A percentile compares a stretch with the other conserved stretches of the same genome.
These are phyloP conservation scores for Tetheella fluctuosa DNA, from an alignment of 2,888 invertebrate species.

Conservation along the genomic window DNA sequence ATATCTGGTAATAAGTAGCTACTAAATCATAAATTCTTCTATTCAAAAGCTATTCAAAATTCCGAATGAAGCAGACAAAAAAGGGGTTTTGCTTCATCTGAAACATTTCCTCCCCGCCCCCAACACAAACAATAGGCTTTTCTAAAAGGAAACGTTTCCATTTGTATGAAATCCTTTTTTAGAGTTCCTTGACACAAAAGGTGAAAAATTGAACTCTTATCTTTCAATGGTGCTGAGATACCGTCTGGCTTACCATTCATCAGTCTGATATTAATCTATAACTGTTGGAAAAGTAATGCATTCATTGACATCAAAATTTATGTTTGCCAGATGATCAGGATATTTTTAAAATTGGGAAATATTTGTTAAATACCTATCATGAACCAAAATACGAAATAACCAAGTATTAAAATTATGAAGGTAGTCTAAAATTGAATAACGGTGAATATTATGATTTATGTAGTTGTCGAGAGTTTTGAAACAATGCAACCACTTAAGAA, in stretches of 20 bases:
- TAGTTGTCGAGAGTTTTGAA: neutral
- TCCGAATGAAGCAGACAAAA: slow-evolving; percentile 26
- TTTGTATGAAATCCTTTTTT: slow-evolving; percentile 55
- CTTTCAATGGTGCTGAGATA: slow-evolving; percentile 26
- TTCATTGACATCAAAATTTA: neutral
- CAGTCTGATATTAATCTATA: slow-evolving; percentile 2
- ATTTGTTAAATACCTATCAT: too few relatives aligned
- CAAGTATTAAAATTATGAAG: neutral
- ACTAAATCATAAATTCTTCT: slow-evolving; percentile 31
- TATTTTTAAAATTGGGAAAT: neutral
- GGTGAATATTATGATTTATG: neutral
- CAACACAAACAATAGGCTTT: slow-evolving; percentile 55
- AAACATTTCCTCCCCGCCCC: slow-evolving; percentile 41
- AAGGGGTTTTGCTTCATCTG: slow-evolving; percentile 37
- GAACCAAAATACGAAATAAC: too few relatives aligned
- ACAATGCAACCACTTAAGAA: slow-evolving; percentile 6
- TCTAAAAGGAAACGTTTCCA: slow-evolving; percentile 53
- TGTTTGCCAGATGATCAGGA: neutral
- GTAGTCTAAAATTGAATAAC: neutral
- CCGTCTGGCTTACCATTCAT: slow-evolving; percentile 9
- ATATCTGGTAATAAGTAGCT: slow-evolving; percentile 11
- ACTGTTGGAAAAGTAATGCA: neutral
- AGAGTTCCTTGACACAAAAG: slow-evolving; percentile 41
- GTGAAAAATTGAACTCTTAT: slow-evolving; percentile 37
- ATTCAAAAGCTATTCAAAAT: slow-evolving; percentile 24